Percentiles rank a stretch among this genome's conserved stretches.
phyloP scores from a whole-genome alignment of 2,113 vertebrate species.

The Myrmecophaga tridactyla region DNA sequence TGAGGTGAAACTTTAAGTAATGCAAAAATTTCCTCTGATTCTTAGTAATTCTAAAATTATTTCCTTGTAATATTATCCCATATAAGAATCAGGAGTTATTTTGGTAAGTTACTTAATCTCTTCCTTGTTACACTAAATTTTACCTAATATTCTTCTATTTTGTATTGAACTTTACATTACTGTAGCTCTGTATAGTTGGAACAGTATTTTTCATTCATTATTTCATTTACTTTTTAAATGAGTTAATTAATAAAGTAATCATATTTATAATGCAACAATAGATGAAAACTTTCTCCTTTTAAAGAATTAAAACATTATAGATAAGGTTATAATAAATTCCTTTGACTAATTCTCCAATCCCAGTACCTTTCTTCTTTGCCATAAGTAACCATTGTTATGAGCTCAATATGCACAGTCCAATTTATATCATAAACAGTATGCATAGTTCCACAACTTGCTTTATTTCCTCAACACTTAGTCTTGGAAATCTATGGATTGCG shows the following conservation, averaged over 20 bases:
- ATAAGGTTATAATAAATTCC: background rate
- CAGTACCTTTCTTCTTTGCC: background rate
- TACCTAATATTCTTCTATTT: background rate
- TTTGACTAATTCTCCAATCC: background rate
- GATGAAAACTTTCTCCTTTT: background rate
- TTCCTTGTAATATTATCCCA: background rate
- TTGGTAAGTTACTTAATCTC: background rate
- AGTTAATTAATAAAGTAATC: background rate
- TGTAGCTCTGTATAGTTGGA: background rate
- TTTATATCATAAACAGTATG: background rate
- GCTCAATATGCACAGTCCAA: background rate
- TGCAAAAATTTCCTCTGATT: background rate
- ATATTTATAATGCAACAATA: background rate
- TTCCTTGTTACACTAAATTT: background rate
- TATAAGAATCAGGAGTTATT: background rate
- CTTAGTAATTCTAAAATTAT: conserved; percentile 22
- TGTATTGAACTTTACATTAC: background rate
- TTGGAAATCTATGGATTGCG: background rate
- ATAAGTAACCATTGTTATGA: background rate
- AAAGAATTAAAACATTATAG: background rate
- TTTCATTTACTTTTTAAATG: background rate
- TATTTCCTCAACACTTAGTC: background rate
- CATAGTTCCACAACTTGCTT: background rate
- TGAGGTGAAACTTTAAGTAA: background rate
- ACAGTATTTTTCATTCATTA: background rate